Percentiles rank a stretch among this genome's conserved stretches.
Evolutionary conservation across 2,888 invertebrate genomes (phyloP).

Genomic region (Hemistola chrysoprasaria): DNA sequence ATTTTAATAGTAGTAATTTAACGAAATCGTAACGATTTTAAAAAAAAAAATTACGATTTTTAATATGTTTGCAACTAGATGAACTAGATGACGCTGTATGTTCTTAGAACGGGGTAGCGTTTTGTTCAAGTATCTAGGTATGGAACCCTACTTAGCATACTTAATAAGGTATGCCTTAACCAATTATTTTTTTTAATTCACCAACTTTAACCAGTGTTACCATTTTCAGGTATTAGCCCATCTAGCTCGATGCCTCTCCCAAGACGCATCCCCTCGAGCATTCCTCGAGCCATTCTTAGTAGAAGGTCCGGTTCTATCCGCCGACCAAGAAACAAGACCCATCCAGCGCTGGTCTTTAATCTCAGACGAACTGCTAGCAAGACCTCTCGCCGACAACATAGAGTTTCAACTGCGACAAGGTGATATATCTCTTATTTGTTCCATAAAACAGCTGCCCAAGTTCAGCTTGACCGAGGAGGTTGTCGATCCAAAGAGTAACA

Average conservation of each 20-base stretch:
- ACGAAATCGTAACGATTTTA: too few relatives aligned
- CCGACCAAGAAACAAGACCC: slow-evolving; percentile 90
- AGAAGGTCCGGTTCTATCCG: slow-evolving; percentile 92
- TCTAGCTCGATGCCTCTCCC: slow-evolving; percentile 94
- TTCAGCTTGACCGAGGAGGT: slow-evolving; percentile 98
- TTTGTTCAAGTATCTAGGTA: too few relatives aligned
- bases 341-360: slow-evolving; percentile 98
- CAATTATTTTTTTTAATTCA: too few relatives aligned
- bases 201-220: background rate
- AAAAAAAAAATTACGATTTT: too few relatives aligned
- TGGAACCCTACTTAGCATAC: too few relatives aligned
- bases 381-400: slow-evolving; percentile 91
- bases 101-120: too few relatives aligned
- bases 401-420: slow-evolving; percentile 96
- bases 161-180: too few relatives aligned
- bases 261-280: slow-evolving; percentile 96
- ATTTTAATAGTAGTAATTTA: too few relatives aligned
- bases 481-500: slow-evolving; percentile 97
- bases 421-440: slow-evolving; percentile 95
- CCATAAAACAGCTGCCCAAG: slow-evolving; percentile 93
- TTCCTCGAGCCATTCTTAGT: slow-evolving; percentile 97
- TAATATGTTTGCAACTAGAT: too few relatives aligned
- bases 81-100: too few relatives aligned
- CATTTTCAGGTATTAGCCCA: slow-evolving; percentile 87
- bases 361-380: slow-evolving; percentile 94